Percentiles rank a stretch among this genome's conserved stretches.
These are phyloP conservation scores for Cheirogaleus major DNA, from an alignment of 2,797 vertebrate species.

Conservation along the genomic window DNA sequence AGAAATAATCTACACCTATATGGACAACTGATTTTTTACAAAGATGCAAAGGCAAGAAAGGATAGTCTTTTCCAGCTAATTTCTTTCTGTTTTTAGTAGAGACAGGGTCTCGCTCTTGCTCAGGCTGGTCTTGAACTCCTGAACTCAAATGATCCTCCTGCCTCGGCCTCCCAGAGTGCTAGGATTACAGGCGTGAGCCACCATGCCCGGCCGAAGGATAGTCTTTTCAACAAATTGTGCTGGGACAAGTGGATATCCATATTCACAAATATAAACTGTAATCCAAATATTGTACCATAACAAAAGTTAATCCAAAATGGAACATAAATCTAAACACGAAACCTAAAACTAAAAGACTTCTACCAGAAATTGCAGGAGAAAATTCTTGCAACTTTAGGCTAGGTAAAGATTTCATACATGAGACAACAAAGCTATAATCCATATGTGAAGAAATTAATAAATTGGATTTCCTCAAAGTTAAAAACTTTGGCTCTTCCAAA, in stretches of 20 bases:
- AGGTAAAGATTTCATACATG: neutral
- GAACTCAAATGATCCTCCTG: no score
- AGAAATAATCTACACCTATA: neutral
- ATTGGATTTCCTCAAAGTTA: neutral
- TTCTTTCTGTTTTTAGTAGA: no score
- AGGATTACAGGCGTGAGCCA: no score
- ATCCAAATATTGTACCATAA: neutral
- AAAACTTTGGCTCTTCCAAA: neutral
- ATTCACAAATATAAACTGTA: neutral
- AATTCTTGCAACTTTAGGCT: neutral
- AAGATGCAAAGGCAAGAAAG: neutral
- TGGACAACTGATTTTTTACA: neutral
- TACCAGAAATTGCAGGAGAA: neutral
- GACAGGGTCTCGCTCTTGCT: no score
- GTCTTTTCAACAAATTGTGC: neutral
- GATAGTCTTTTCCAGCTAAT: neutral
- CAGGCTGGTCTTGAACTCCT: no score
- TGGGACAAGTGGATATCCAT: neutral
- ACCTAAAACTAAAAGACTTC: neutral
- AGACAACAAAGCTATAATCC: neutral
- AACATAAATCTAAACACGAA: neutral
- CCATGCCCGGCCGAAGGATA: neutral
- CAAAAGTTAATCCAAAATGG: neutral
- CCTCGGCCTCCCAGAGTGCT: no score
- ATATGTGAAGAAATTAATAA: neutral